phyloP scores from a whole-genome alignment of 2,113 vertebrate genomes.

The Psammodynastes pulverulentus region DNA sequence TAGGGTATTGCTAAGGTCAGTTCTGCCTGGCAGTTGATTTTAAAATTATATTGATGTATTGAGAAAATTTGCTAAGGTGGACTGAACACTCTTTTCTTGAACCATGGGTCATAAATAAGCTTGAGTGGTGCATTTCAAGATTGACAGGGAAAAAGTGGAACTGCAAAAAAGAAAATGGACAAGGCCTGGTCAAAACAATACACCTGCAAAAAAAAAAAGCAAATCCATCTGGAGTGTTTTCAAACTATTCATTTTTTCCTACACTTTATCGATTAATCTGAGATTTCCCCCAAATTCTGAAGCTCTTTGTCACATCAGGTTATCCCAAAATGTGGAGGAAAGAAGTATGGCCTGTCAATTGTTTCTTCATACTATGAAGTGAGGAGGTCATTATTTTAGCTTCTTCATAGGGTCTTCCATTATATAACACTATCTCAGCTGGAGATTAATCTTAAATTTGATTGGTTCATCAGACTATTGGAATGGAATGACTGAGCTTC shows the following conservation, averaged over 20 bases:
- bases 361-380: neutral
- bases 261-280: neutral
- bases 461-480: neutral
- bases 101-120: neutral
- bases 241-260: neutral
- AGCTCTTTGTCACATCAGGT: neutral
- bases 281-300: neutral
- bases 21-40: neutral
- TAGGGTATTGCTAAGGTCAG: neutral
- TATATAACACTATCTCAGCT: neutral
- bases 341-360: neutral
- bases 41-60: neutral
- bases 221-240: neutral
- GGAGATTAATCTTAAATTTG: neutral
- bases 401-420: neutral
- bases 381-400: neutral
- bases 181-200: neutral
- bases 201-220: neutral
- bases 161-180: neutral
- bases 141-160: neutral
- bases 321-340: neutral
- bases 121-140: neutral
- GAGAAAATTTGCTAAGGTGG: neutral
- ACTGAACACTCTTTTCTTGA: neutral
- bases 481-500: neutral